A percentile compares a stretch with the other conserved stretches of the same genome.
Evolutionary conservation across 2,797 vertebrate species (phyloP).

Genomic region (Sebastes ruberrimus): DNA sequence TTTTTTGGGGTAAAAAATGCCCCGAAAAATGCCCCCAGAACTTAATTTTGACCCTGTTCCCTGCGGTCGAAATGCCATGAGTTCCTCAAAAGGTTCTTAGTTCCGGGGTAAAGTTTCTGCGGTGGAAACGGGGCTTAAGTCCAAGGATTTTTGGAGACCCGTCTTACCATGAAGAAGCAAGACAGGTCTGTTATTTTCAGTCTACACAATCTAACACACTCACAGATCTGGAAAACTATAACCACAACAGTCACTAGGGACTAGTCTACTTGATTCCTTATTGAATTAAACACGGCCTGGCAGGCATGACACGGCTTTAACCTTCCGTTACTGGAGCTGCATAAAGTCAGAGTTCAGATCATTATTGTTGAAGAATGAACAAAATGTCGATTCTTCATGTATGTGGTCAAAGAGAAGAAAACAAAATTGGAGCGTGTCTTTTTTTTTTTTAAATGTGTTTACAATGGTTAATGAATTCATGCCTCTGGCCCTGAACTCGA

Average conservation of each 20-base stretch:
- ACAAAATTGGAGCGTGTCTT: background rate
- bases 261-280: background rate
- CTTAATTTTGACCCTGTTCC: no score
- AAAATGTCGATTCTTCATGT: background rate
- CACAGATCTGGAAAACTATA: conserved; percentile 1
- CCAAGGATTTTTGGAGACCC: background rate
- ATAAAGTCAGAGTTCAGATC: background rate
- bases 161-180: background rate
- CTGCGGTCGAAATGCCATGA: no score
- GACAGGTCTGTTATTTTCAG: background rate
- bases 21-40: no score
- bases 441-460: background rate
- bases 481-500: conserved; percentile 59
- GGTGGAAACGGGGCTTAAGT: no score
- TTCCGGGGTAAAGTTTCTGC: no score
- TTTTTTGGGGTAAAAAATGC: no score
- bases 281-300: conserved; percentile 10
- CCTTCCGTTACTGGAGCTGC: background rate
- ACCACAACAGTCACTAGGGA: conserved; percentile 1
- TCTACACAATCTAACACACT: background rate
- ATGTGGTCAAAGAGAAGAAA: background rate
- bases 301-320: conserved; percentile 41
- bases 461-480: conserved; percentile 43
- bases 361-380: background rate
- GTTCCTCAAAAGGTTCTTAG: no score